phyloP scores from a whole-genome alignment of 2,113 vertebrate genomes.

The Vidua macroura region DNA sequence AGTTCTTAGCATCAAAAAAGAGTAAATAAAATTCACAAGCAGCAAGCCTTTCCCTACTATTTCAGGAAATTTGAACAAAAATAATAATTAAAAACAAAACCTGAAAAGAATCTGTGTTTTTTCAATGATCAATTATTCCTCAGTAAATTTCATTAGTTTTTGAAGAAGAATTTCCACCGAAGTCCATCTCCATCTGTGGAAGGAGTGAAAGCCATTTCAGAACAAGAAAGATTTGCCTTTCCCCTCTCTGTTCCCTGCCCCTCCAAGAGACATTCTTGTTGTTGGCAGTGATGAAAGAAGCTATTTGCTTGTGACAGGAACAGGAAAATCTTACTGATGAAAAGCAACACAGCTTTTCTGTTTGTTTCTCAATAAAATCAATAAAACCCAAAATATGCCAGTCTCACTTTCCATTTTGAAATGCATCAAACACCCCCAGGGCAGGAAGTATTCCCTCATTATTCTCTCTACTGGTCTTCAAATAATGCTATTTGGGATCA shows the following conservation, averaged over 20 bases:
- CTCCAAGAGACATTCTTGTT: not conserved
- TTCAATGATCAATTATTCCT: not conserved
- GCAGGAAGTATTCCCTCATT: constrained; percentile 39
- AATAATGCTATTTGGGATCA: constrained; percentile 30
- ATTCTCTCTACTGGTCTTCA: constrained; percentile 19
- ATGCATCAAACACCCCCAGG: not conserved
- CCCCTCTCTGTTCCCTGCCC: not conserved
- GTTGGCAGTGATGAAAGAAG: not conserved
- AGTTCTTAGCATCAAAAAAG: not conserved
- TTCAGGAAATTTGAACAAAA: not conserved
- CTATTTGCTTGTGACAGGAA: constrained; percentile 32
- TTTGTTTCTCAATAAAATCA: constrained; percentile 21
- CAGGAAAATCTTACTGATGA: not conserved
- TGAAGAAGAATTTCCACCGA: not conserved
- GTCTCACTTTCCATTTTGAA: constrained; percentile 34
- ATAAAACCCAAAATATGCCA: constrained; percentile 13
- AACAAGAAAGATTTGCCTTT: not conserved
- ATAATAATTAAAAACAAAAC: not conserved
- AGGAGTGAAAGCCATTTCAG: not conserved
- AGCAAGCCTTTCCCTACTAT: not conserved
- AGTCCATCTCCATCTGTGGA: not conserved
- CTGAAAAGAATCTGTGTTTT: not conserved
- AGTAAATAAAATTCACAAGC: not conserved
- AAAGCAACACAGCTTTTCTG: not conserved
- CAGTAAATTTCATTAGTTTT: not conserved